phyloP scores from a whole-genome alignment of 2,113 vertebrate species.

The Falcunculus frontatus region DNA sequence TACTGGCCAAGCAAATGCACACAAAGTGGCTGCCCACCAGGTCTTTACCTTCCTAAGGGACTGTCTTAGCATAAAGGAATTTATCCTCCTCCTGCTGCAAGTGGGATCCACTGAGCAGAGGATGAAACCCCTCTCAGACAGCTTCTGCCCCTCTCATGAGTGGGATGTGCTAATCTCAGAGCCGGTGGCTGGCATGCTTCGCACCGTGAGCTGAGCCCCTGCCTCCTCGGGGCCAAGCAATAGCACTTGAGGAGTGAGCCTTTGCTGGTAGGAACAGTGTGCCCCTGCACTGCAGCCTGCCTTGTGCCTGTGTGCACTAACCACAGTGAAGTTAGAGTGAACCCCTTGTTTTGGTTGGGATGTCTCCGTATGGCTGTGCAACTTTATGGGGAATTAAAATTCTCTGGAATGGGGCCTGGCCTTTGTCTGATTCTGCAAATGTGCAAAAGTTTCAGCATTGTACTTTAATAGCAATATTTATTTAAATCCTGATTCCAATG shows the following conservation, averaged over 20 bases:
- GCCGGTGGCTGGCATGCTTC: accelerated
- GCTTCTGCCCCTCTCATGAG: neutral
- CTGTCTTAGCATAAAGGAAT: neutral
- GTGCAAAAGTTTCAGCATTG: constrained; percentile 8
- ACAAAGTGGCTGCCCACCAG: neutral
- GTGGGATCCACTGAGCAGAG: neutral
- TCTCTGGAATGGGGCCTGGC: neutral
- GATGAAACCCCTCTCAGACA: neutral
- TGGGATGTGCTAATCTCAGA: neutral
- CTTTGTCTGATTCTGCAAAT: constrained; percentile 22
- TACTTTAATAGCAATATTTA: constrained; percentile 45
- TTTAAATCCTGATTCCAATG: neutral
- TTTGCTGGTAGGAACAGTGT: accelerated
- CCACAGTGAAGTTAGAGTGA: neutral
- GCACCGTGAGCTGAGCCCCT: neutral
- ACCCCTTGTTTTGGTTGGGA: neutral
- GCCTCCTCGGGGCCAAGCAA: neutral
- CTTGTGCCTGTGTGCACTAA: neutral
- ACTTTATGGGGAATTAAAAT: neutral
- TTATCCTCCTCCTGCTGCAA: neutral
- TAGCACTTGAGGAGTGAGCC: neutral
- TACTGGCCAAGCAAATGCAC: neutral
- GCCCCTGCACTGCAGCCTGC: neutral
- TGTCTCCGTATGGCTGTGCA: neutral
- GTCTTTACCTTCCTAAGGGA: neutral